Conservation (phyloP, 2,888 invertebrate species). For the Brenthis hecate region DNA sequence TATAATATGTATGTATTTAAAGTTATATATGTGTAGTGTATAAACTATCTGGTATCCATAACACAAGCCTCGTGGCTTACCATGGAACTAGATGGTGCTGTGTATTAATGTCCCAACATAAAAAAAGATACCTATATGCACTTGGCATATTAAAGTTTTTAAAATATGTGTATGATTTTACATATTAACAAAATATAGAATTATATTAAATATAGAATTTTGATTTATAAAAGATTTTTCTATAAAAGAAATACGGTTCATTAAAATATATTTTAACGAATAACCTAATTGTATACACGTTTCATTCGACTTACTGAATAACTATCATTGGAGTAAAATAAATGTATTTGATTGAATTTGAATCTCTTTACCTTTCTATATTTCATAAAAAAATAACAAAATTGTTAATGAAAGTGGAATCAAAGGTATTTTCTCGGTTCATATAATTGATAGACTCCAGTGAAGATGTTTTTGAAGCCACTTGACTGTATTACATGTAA, state of each 20-base stretch:
- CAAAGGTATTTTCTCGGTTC: slow-evolving; percentile 54
- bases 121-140: too few species aligned
- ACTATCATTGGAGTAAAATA: slow-evolving; percentile 10
- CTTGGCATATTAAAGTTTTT: too few species aligned
- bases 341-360: slow-evolving; percentile 39
- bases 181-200: too few species aligned
- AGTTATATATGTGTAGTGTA: too few species aligned
- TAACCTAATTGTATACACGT: not conserved
- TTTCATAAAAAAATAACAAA: slow-evolving; percentile 31
- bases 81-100: too few species aligned
- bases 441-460: slow-evolving; percentile 51
- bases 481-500: slow-evolving; percentile 36
- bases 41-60: too few species aligned
- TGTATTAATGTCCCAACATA: too few species aligned
- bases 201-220: too few species aligned
- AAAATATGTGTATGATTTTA: too few species aligned
- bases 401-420: slow-evolving; percentile 41
- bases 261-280: not conserved
- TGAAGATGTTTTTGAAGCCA: slow-evolving; percentile 42
- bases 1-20: too few species aligned
- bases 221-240: too few species aligned
- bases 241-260: not conserved
- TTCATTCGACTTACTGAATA: not conserved
- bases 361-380: slow-evolving; percentile 35
- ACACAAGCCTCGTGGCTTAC: too few species aligned